Evolutionary conservation across 2,888 invertebrate species (phyloP).

Genomic region (Pyrocoelia pectoralis): DNA sequence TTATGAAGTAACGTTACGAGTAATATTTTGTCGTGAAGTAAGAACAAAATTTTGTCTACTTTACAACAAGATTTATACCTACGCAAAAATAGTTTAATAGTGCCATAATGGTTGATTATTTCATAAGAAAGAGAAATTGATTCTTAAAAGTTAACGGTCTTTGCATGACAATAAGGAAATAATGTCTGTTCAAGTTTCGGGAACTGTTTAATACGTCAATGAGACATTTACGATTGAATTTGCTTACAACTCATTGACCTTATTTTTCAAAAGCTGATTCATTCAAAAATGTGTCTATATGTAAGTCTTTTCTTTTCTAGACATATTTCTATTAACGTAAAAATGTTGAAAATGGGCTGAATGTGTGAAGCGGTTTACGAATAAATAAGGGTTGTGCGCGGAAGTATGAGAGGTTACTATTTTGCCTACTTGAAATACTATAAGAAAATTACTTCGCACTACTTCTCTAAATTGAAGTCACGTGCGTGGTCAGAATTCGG

Average conservation of each 20-base stretch:
- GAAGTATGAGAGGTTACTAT: background rate
- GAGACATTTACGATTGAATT: background rate
- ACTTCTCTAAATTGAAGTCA: too few relatives aligned
- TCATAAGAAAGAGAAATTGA: constrained; percentile 8
- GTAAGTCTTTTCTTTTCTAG: constrained; percentile 5
- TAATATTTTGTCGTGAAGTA: background rate
- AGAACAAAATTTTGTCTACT: too few relatives aligned
- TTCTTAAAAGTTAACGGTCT: constrained; percentile 3
- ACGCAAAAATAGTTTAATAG: background rate
- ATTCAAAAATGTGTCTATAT: constrained; percentile 1
- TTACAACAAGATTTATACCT: too few relatives aligned
- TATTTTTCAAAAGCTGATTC: constrained; percentile 12
- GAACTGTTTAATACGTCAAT: background rate
- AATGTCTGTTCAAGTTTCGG: background rate
- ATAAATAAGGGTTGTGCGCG: background rate
- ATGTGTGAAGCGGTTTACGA: too few relatives aligned
- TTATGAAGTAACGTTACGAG: constrained; percentile 1
- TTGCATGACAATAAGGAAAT: background rate
- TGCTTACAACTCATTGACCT: constrained; percentile 11
- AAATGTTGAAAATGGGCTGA: background rate
- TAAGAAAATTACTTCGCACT: too few relatives aligned
- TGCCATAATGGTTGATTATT: background rate
- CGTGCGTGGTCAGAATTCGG: background rate
- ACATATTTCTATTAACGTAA: background rate
- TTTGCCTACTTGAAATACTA: too few relatives aligned